Percentiles rank a stretch among this genome's conserved stretches.
Evolutionary conservation across 2,797 vertebrate species (phyloP).

Genomic region (Sebastes reedi): DNA sequence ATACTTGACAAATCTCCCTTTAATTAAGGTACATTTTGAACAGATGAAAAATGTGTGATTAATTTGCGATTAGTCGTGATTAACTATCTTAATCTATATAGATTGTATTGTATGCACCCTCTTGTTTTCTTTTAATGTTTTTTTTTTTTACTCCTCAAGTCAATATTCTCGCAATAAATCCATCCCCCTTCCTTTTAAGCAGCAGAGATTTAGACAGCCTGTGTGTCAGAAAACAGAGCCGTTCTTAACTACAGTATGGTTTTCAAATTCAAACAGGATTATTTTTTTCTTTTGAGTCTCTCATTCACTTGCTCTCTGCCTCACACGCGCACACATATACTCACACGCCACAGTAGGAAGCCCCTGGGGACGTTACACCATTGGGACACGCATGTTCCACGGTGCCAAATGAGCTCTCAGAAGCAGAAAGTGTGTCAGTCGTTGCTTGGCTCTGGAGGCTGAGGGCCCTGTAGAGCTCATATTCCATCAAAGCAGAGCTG

Average conservation of each 20-base stretch:
- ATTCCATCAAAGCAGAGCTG: slow-evolving; percentile 58
- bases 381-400: slow-evolving; percentile 45
- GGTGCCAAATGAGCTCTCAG: slow-evolving; percentile 60
- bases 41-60: too few species aligned
- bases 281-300: slow-evolving; percentile 3
- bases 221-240: background rate
- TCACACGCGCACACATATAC: background rate
- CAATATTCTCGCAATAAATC: background rate
- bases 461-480: slow-evolving; percentile 37
- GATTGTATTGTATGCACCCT: background rate
- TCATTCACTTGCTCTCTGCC: background rate
- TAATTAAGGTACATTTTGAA: too few species aligned
- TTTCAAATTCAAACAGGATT: slow-evolving; percentile 44
- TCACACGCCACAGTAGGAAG: background rate
- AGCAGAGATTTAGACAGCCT: background rate
- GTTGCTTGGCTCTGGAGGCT: slow-evolving; percentile 32
- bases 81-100: background rate
- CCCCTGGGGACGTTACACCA: slow-evolving; percentile 27
- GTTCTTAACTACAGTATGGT: background rate
- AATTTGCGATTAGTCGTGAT: background rate
- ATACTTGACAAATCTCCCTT: too few species aligned
- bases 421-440: slow-evolving; percentile 52
- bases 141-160: background rate
- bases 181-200: background rate
- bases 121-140: background rate